These are phyloP conservation scores for Peucedramus taeniatus DNA, from an alignment of 2,113 vertebrate genomes.

Conservation along the genomic window DNA sequence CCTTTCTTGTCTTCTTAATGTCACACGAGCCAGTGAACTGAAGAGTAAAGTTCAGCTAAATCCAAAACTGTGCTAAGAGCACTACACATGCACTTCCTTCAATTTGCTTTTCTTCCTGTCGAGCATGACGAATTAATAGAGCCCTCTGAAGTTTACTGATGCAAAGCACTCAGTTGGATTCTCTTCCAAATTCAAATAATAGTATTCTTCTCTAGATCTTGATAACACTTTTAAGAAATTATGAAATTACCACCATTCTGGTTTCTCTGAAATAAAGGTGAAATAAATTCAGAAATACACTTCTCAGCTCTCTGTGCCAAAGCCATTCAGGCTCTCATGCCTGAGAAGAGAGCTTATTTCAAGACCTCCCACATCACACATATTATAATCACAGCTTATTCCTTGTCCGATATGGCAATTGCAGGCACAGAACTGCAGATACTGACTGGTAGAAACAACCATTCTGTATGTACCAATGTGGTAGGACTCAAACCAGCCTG, in stretches of 20 bases:
- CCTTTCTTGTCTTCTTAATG: conserved; percentile 61
- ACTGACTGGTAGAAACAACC: neutral
- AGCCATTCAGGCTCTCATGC: neutral
- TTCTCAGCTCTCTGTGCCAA: neutral
- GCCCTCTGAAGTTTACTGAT: conserved; percentile 13
- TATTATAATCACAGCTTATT: neutral
- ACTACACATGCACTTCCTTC: neutral
- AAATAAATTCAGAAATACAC: neutral
- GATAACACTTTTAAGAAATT: neutral
- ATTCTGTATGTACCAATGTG: neutral
- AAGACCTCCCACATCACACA: neutral
- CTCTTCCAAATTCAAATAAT: conserved; percentile 22
- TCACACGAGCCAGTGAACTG: conserved; percentile 34
- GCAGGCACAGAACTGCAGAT: neutral
- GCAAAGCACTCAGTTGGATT: neutral
- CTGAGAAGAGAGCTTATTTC: neutral
- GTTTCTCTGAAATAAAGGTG: neutral
- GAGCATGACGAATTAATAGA: neutral
- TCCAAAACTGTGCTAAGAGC: conserved; percentile 4
- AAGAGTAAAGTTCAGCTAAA: conserved; percentile 62
- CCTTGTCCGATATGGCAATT: neutral
- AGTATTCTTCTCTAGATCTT: neutral
- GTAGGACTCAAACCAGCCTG: neutral
- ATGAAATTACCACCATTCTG: neutral
- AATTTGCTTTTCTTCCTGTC: conserved; percentile 1